These are phyloP conservation scores for Carduelis carduelis DNA, from an alignment of 2,797 vertebrate genomes.

Conservation along the genomic window DNA sequence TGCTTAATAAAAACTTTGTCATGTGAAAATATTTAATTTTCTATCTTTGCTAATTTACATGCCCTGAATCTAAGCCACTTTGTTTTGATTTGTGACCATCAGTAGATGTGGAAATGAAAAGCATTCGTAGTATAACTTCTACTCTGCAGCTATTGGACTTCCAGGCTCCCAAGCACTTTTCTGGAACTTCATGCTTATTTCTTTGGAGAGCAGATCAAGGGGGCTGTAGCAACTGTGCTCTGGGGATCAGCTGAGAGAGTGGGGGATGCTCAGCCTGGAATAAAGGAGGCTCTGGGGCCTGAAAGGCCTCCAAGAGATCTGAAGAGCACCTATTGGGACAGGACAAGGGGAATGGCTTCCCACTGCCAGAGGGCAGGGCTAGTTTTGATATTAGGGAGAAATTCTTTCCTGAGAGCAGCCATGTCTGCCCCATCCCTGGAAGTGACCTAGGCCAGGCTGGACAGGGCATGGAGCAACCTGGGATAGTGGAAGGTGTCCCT, in stretches of 20 bases:
- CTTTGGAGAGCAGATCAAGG: background rate
- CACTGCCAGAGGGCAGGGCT: too few relatives aligned
- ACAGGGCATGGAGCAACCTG: fast-evolving
- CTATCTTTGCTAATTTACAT: background rate
- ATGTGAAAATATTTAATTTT: background rate
- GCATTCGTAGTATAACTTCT: background rate
- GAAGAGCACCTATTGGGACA: background rate
- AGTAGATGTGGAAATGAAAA: background rate
- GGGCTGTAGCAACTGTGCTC: fast-evolving
- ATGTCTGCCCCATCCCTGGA: background rate
- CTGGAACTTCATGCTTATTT: background rate
- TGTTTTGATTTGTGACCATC: background rate
- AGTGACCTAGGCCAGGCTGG: background rate
- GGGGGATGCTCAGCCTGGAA: background rate
- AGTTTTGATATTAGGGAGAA: background rate
- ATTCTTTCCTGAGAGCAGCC: background rate
- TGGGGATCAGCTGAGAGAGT: background rate
- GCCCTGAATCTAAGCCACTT: fast-evolving
- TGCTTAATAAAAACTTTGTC: background rate
- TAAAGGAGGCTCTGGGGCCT: too few relatives aligned
- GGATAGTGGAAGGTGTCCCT: fast-evolving
- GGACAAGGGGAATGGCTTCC: background rate
- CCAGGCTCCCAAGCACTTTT: background rate
- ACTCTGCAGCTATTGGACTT: fast-evolving
- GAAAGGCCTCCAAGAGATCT: background rate